Conservation (phyloP, 2,113 vertebrate species). For the Pterocles burchelli region DNA sequence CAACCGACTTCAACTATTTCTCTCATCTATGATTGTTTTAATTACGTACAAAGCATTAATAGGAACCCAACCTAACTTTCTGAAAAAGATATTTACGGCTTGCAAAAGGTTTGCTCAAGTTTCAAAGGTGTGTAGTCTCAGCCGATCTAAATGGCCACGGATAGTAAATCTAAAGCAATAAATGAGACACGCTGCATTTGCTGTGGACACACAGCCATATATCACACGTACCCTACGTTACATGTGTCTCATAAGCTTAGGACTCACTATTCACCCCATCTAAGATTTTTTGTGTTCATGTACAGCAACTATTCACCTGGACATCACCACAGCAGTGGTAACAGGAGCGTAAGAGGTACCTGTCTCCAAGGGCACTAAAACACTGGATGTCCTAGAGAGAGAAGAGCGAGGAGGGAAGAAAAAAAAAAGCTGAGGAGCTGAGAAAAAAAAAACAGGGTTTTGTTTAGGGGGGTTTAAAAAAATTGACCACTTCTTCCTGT, state of each 20-base stretch:
- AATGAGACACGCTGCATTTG: neutral
- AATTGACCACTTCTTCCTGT: neutral
- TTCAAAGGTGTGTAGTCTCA: neutral
- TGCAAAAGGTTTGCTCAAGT: neutral
- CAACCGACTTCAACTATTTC: neutral
- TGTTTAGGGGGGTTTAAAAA: neutral
- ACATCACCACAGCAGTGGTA: neutral
- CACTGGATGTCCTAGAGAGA: neutral
- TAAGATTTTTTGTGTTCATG: rapidly evolving
- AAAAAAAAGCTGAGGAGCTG: neutral
- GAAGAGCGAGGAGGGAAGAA: neutral
- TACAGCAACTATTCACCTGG: neutral
- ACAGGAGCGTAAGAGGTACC: rapidly evolving
- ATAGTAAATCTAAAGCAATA: neutral
- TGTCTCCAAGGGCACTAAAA: neutral
- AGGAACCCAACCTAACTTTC: neutral
- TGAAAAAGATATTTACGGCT: neutral
- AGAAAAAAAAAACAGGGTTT: rapidly evolving
- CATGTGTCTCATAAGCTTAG: rapidly evolving
- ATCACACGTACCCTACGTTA: rapidly evolving
- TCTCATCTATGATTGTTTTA: neutral
- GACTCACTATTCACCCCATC: rapidly evolving
- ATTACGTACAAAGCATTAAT: neutral
- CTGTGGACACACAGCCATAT: rapidly evolving
- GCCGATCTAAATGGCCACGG: rapidly evolving